Base-by-base conservation (phyloP, 1,140 invertebrate species). In the Heliothis subflexa region DNA sequence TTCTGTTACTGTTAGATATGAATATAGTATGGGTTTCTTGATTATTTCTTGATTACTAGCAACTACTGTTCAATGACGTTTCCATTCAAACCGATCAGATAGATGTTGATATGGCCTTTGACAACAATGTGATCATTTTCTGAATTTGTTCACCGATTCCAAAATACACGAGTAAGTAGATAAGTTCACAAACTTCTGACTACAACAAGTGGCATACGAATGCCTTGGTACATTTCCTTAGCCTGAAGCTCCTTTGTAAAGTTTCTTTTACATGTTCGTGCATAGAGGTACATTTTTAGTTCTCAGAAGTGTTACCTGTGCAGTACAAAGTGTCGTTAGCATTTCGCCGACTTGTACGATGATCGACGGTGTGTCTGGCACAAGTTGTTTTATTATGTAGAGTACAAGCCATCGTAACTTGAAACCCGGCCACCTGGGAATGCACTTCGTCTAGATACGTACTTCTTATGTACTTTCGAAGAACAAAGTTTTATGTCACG, bases 361-460 rank as follows among this genome's bases (percentile, higher is more conserved):
- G 71, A 74, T 74, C 55, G 55, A 70, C 47, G 55, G 18, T 47
- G 49, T 16, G 55, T 74, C 55, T 74, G 40, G 55, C 55, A 49
- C 33, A 21, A 61, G 14, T 74, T 49, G 55, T 74, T 74, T 74
- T 74, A 74, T 74, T 59, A 74, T 55, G 49, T 54, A 71, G 50
- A 40, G 33, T 49, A 81, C 72, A 76, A 72, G 62, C 59, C 68
- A 66, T 77, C 52, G 84, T 81, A 85, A 88, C 74, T 64, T 71
- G 83, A 88, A 86, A 84, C 76, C 68, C 70, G 70, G 79, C 70
- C 86, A 89, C 88, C 85, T 88, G 85, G 85, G 86, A 88, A 89
- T 89, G 81, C 82, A 84, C 68, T 54, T 75, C 77, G 76, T 71
- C 70, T 57, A 59, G 50, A 55, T 55, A 61, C 45, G 50, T 66